These are phyloP conservation scores for Chamaea fasciata DNA, from an alignment of 2,113 vertebrate genomes.

Conservation along the genomic window DNA sequence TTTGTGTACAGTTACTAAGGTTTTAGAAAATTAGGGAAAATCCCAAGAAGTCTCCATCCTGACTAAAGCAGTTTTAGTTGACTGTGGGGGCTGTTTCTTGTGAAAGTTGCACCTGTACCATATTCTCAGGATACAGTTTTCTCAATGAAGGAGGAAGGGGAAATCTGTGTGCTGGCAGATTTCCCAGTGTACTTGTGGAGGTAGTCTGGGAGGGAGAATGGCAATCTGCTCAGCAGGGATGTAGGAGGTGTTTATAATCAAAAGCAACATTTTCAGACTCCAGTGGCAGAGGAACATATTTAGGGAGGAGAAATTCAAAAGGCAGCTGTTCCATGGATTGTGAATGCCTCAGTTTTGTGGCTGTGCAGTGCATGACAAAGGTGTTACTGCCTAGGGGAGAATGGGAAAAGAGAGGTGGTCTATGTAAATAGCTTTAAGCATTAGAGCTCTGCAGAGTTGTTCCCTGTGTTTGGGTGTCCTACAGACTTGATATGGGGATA, in stretches of 20 bases:
- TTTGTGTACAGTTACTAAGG: not conserved
- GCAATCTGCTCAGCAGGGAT: not conserved
- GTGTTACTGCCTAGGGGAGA: not conserved
- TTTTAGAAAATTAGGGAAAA: not conserved
- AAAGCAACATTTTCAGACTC: not conserved
- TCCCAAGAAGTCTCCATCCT: not conserved
- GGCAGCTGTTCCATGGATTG: not conserved
- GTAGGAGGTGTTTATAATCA: conserved; percentile 4
- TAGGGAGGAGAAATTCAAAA: not conserved
- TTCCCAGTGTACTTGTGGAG: not conserved
- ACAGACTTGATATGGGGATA: not conserved
- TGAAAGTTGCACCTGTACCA: not conserved
- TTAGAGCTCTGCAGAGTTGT: not conserved
- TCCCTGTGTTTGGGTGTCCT: not conserved
- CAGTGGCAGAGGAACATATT: not conserved
- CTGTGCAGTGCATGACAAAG: not conserved
- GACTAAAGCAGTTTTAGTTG: not conserved
- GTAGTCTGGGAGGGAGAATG: not conserved
- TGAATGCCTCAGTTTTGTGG: not conserved
- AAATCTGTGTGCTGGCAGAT: not conserved
- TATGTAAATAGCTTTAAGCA: not conserved
- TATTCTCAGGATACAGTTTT: not conserved
- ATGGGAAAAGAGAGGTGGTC: not conserved
- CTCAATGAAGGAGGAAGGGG: not conserved
- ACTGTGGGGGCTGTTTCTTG: not conserved